Percentiles rank a stretch among this genome's conserved stretches.
phyloP scores from a whole-genome alignment of 2,888 invertebrate genomes.

The Pollenia amentaria region DNA sequence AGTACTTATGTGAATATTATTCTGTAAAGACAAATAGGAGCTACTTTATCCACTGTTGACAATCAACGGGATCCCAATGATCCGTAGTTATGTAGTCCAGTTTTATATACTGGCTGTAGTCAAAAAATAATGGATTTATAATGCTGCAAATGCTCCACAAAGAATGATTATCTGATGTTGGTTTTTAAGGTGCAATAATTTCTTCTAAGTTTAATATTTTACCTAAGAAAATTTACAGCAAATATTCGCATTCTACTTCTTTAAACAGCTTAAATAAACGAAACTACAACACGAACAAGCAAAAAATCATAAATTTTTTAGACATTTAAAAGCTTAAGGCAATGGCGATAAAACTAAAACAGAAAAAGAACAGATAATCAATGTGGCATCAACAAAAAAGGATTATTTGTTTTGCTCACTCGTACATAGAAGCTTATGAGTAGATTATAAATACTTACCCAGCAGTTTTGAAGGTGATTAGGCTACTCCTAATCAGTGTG shows the following conservation, averaged over 20 bases:
- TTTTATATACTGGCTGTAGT: not conserved
- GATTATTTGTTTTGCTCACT: conserved; percentile 63
- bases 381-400: conserved; percentile 50
- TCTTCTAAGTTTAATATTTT: conserved; percentile 49
- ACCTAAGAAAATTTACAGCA: conserved; percentile 11
- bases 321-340: conserved; percentile 71
- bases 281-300: conserved; percentile 51
- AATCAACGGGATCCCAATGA: too few species aligned
- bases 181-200: conserved; percentile 44
- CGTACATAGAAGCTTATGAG: not conserved
- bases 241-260: conserved; percentile 8
- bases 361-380: conserved; percentile 44
- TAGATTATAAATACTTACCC: too few species aligned
- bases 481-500: too few species aligned
- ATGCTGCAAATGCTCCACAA: conserved; percentile 69
- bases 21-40: too few species aligned
- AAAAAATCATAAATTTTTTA: conserved; percentile 71
- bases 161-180: conserved; percentile 69
- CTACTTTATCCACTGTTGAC: too few species aligned
- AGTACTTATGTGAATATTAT: too few species aligned
- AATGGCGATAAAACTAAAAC: conserved; percentile 20
- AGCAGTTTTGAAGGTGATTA: too few species aligned
- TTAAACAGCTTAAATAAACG: conserved; percentile 43
- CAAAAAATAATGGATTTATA: conserved; percentile 69
- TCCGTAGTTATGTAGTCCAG: not conserved